A percentile compares a stretch with the other conserved stretches of the same genome.
phyloP scores from a whole-genome alignment of 1,140 invertebrate genomes.

The Hycleus phaleratus region DNA sequence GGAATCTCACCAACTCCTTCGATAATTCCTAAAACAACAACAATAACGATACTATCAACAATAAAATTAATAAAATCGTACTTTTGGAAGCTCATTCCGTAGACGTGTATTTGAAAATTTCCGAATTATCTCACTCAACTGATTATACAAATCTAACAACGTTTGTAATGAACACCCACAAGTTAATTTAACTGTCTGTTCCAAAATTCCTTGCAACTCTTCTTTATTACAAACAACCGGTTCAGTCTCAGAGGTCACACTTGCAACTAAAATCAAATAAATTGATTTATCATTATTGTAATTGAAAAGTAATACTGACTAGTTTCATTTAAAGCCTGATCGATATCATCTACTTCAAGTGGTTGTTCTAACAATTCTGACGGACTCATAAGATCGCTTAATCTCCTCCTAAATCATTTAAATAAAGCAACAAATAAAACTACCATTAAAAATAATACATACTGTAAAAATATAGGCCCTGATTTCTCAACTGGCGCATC shows the following conservation, averaged over 20 bases:
- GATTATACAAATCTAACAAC: constrained; percentile 54
- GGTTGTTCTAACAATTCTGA: constrained; percentile 36
- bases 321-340: constrained; percentile 34
- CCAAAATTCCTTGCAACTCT: constrained; percentile 52
- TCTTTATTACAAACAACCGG: constrained; percentile 31
- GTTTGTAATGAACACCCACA: constrained; percentile 49
- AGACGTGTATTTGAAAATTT: constrained; percentile 46
- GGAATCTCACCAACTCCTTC: constrained; percentile 36
- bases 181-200: constrained; percentile 48
- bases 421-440: constrained; percentile 9
- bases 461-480: constrained; percentile 21
- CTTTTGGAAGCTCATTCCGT: constrained; percentile 53
- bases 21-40: constrained; percentile 41
- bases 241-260: not conserved
- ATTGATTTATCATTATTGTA: not conserved
- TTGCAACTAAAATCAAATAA: not conserved
- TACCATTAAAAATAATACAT: constrained; percentile 7
- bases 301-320: constrained; percentile 19
- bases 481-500: constrained; percentile 16
- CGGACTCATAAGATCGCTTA: constrained; percentile 34
- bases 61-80: constrained; percentile 27
- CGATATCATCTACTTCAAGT: constrained; percentile 37
- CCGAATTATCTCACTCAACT: constrained; percentile 49
- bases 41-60: not conserved
- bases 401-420: constrained; percentile 26